These are phyloP conservation scores for Chauna torquata DNA, from an alignment of 2,113 vertebrate genomes.

Conservation along the genomic window DNA sequence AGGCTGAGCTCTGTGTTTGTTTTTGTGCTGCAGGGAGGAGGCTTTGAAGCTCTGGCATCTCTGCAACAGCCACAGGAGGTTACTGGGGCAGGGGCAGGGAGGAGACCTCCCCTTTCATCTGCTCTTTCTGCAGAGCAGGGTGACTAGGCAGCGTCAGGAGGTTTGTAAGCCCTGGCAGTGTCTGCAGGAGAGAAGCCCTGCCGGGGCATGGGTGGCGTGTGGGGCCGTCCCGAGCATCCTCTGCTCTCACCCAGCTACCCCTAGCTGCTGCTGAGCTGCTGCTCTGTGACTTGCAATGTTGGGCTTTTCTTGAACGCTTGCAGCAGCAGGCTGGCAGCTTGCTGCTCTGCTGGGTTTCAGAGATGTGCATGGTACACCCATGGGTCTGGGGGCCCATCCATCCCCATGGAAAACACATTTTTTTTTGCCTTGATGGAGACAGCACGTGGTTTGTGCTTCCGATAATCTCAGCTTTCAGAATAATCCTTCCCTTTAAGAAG, in stretches of 20 bases:
- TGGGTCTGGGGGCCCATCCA: not conserved
- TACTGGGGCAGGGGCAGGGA: not conserved
- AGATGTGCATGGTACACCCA: not conserved
- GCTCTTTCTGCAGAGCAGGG: not conserved
- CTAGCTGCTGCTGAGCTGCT: not conserved
- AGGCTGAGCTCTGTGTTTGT: not conserved
- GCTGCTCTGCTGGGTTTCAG: not conserved
- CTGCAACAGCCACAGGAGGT: not conserved
- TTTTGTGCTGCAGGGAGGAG: not conserved
- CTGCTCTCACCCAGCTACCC: not conserved
- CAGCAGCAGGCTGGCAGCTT: not conserved
- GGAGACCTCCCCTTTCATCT: not conserved
- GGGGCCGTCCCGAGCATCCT: not conserved
- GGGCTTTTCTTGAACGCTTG: not conserved
- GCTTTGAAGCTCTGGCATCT: not conserved
- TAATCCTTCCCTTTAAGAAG: not conserved
- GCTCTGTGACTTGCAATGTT: rapidly evolving
- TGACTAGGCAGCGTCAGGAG: not conserved
- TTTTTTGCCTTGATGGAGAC: not conserved
- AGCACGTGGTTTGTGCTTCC: rapidly evolving
- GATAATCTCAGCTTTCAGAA: not conserved
- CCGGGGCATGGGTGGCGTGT: rapidly evolving
- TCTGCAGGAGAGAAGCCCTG: not conserved
- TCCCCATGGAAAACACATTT: not conserved
- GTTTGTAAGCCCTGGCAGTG: not conserved